These are phyloP conservation scores for Linnaemya tessellans DNA, from an alignment of 2,888 invertebrate genomes.

Conservation along the genomic window DNA sequence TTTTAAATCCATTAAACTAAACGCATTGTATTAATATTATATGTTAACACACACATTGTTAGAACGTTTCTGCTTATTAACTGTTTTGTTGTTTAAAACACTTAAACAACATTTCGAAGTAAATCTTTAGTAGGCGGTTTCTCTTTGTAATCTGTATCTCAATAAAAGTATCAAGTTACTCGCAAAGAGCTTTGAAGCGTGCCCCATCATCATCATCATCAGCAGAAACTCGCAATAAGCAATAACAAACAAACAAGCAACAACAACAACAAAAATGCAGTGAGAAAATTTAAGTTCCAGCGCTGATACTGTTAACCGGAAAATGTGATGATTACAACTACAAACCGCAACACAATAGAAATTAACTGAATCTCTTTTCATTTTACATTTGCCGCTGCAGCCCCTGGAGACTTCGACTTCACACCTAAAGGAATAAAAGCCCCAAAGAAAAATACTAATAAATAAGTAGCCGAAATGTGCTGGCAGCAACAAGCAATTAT, in stretches of 20 bases:
- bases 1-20: too few relatives aligned
- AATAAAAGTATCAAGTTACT: conserved; percentile 71
- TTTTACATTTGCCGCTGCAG: conserved; percentile 25
- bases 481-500: conserved; percentile 55
- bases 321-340: conserved; percentile 4
- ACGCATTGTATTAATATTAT: neutral
- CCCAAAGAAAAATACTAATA: neutral
- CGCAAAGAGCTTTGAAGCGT: conserved; percentile 75
- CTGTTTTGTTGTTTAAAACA: conserved; percentile 72
- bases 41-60: neutral
- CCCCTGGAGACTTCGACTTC: conserved; percentile 67
- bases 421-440: conserved; percentile 55
- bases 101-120: conserved; percentile 75
- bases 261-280: neutral
- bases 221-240: conserved; percentile 1
- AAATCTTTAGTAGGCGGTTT: conserved; percentile 73
- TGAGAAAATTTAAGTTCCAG: conserved; percentile 23
- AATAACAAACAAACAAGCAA: neutral
- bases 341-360: conserved; percentile 45
- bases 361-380: conserved; percentile 16
- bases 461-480: conserved; percentile 11
- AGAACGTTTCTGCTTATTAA: conserved; percentile 42
- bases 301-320: conserved; percentile 43
- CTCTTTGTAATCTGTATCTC: conserved; percentile 80
- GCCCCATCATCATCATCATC: conserved; percentile 74